phyloP scores from a whole-genome alignment of 2,113 vertebrate genomes.

The Atrichornis clamosus region DNA sequence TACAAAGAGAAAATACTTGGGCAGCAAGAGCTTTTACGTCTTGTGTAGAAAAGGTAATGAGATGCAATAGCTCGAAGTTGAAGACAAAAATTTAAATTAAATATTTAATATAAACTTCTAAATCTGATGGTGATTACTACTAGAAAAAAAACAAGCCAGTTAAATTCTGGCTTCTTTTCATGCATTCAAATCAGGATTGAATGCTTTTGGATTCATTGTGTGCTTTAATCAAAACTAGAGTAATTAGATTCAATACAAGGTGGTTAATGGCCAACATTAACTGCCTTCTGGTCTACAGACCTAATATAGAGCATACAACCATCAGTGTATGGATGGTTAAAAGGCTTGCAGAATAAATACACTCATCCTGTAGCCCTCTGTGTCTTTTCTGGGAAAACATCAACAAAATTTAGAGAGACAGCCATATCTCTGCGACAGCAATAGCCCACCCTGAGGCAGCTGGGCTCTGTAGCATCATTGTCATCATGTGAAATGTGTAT shows the following conservation, averaged over 20 bases:
- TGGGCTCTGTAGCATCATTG: neutral
- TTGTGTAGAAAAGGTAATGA: slow-evolving; percentile 13
- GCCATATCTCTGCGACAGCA: neutral
- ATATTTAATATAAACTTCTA: slow-evolving; percentile 29
- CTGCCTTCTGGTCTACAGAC: neutral
- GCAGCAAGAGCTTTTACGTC: neutral
- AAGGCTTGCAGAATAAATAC: neutral
- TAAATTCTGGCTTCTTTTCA: neutral
- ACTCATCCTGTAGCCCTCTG: neutral
- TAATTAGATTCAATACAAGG: slow-evolving; percentile 23
- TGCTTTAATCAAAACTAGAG: slow-evolving; percentile 25
- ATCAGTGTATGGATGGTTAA: neutral
- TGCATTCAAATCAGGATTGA: neutral
- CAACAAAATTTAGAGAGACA: neutral
- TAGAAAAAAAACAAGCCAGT: neutral
- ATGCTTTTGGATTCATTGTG: neutral
- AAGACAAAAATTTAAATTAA: slow-evolving; percentile 4
- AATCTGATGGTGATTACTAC: neutral
- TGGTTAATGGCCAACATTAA: neutral
- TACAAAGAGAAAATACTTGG: slow-evolving; percentile 2
- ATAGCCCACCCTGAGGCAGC: neutral
- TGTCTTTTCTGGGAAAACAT: neutral
- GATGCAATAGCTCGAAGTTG: neutral
- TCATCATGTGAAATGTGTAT: neutral
- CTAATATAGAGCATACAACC: neutral